Evolutionary conservation across 2,113 vertebrate genomes (phyloP).

Genomic region (Genyomyrus donnyi): DNA sequence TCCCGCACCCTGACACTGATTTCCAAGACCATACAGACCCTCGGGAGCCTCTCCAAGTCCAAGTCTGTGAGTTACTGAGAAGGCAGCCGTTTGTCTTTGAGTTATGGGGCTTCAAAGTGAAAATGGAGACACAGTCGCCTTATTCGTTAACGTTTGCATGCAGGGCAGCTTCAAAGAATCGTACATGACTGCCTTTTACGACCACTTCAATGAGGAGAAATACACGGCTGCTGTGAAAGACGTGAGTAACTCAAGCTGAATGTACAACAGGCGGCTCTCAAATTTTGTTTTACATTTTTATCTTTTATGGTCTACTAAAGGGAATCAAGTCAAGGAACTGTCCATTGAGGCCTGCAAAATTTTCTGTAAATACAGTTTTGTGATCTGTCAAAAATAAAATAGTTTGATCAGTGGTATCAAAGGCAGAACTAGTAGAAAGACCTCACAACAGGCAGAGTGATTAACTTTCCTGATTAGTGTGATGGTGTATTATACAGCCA

Average conservation of each 20-base stretch:
- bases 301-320: background rate
- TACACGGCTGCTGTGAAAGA: conserved; percentile 96
- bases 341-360: background rate
- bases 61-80: conserved; percentile 77
- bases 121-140: background rate
- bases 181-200: conserved; percentile 94
- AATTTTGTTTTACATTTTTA: background rate
- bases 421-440: background rate
- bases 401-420: background rate
- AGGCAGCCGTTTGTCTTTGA: background rate
- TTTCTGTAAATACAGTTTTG: background rate
- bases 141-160: conserved; percentile 15
- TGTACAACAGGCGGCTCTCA: background rate
- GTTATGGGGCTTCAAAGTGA: background rate
- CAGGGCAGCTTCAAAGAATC: conserved; percentile 96
- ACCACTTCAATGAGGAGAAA: conserved; percentile 95
- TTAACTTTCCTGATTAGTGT: background rate
- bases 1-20: conserved; percentile 93
- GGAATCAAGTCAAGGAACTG: background rate
- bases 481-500: background rate
- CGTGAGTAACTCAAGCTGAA: conserved; percentile 60
- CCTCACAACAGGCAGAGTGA: background rate
- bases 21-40: conserved; percentile 94
- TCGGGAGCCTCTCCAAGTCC: conserved; percentile 92
- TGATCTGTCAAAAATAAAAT: background rate